phyloP scores from a whole-genome alignment of 2,888 invertebrate genomes.

The Epinotia bilunana region DNA sequence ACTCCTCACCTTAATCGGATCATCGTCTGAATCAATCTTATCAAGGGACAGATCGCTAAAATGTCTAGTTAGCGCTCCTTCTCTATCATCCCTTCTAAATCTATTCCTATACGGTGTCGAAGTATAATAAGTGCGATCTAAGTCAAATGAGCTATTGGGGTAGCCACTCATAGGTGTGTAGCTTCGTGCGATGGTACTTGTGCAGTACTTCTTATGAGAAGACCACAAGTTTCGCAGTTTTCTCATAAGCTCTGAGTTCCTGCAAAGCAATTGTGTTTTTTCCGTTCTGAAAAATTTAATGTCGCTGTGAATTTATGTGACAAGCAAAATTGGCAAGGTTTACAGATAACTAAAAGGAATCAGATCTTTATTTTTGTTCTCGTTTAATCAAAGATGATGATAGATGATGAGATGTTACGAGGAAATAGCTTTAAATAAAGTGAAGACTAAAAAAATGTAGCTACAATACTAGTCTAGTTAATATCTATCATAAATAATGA shows the following conservation, averaged over 20 bases:
- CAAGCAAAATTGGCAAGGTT: background rate
- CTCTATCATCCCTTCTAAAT: slow-evolving; percentile 57
- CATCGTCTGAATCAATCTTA: slow-evolving; percentile 76
- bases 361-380: background rate
- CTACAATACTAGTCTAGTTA: background rate
- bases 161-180: slow-evolving; percentile 78
- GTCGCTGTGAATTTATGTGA: slow-evolving; percentile 48
- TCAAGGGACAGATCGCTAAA: slow-evolving; percentile 76
- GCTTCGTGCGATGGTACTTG: slow-evolving; percentile 71
- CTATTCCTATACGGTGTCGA: slow-evolving; percentile 76
- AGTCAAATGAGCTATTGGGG: slow-evolving; percentile 76
- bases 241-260: slow-evolving; percentile 86
- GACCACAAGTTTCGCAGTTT: slow-evolving; percentile 86
- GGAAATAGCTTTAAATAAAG: background rate
- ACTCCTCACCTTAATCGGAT: slow-evolving; percentile 70
- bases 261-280: slow-evolving; percentile 84
- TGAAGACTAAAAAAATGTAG: background rate
- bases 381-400: background rate
- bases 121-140: slow-evolving; percentile 78
- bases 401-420: background rate
- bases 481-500: background rate
- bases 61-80: slow-evolving; percentile 30
- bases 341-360: background rate
- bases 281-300: slow-evolving; percentile 84
- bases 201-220: slow-evolving; percentile 85